phyloP scores from a whole-genome alignment of 2,888 invertebrate genomes.

The Thera obeliscata region DNA sequence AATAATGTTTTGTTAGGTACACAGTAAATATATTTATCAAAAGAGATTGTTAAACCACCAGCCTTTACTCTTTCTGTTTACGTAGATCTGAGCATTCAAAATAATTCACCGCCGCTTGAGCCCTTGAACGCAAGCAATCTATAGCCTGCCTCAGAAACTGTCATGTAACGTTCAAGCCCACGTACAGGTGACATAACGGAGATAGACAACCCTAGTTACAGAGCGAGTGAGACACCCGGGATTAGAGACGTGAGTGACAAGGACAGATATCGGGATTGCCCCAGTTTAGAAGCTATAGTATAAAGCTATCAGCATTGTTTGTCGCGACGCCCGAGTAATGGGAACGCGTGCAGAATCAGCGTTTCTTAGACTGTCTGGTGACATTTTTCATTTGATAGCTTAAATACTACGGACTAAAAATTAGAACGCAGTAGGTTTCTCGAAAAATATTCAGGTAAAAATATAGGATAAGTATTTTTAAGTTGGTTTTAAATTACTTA shows the following conservation, averaged over 20 bases:
- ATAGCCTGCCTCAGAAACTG: slow-evolving; percentile 26
- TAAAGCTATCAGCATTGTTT: slow-evolving; percentile 74
- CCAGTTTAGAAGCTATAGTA: slow-evolving; percentile 60
- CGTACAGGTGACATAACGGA: slow-evolving; percentile 39
- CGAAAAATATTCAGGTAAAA: too few relatives aligned
- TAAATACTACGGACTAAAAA: not conserved
- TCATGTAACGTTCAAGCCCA: slow-evolving; percentile 32
- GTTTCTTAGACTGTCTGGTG: slow-evolving; percentile 63
- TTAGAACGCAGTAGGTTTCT: not conserved
- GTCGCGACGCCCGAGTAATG: slow-evolving; percentile 60
- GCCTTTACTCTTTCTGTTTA: not conserved
- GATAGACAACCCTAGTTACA: slow-evolving; percentile 50
- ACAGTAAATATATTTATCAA: not conserved
- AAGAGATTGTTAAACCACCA: not conserved
- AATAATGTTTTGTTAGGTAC: too few relatives aligned
- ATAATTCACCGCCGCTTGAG: not conserved
- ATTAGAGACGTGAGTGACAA: slow-evolving; percentile 60
- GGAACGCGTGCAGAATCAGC: slow-evolving; percentile 55
- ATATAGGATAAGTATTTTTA: too few relatives aligned
- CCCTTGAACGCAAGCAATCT: slow-evolving; percentile 6
- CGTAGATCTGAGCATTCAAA: not conserved
- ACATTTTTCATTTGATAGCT: slow-evolving; percentile 35
- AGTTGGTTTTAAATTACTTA: too few relatives aligned
- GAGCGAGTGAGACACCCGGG: slow-evolving; percentile 53
- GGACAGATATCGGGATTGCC: slow-evolving; percentile 74